phyloP scores from a whole-genome alignment of 2,797 vertebrate species.

The Prunella strophiata region DNA sequence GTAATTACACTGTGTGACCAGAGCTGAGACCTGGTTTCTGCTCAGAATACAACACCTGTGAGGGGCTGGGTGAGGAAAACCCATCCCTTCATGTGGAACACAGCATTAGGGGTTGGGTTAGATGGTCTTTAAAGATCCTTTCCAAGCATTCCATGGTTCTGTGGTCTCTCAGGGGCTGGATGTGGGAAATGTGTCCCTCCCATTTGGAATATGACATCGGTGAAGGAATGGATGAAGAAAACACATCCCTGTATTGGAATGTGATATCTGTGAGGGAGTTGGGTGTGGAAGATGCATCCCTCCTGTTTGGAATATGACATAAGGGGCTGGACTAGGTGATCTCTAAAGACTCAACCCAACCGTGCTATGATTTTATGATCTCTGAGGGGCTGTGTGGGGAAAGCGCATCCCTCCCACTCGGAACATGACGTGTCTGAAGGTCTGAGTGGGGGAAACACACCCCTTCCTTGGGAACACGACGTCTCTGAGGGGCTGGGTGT shows the following conservation, averaged over 20 bases:
- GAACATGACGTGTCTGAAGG: neutral
- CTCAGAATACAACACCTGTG: rapidly evolving
- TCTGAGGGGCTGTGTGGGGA: too few relatives aligned
- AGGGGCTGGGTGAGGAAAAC: neutral
- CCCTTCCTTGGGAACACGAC: neutral
- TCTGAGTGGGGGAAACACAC: neutral
- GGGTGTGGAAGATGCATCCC: neutral
- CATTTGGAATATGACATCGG: rapidly evolving
- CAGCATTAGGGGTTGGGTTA: neutral
- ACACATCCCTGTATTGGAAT: rapidly evolving
- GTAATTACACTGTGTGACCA: rapidly evolving
- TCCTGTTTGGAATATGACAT: neutral
- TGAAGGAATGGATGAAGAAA: neutral
- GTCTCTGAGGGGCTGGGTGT: neutral
- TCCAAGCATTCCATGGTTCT: neutral
- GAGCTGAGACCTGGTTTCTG: neutral
- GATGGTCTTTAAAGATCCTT: neutral
- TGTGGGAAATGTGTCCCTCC: neutral
- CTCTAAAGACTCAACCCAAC: neutral
- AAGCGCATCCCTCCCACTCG: rapidly evolving
- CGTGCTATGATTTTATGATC: neutral
- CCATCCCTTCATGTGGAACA: rapidly evolving
- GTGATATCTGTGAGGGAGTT: rapidly evolving
- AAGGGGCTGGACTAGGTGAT: neutral
- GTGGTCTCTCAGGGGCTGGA: neutral